phyloP scores from a whole-genome alignment of 2,113 vertebrate genomes.

The Melanostigma gelatinosum region DNA sequence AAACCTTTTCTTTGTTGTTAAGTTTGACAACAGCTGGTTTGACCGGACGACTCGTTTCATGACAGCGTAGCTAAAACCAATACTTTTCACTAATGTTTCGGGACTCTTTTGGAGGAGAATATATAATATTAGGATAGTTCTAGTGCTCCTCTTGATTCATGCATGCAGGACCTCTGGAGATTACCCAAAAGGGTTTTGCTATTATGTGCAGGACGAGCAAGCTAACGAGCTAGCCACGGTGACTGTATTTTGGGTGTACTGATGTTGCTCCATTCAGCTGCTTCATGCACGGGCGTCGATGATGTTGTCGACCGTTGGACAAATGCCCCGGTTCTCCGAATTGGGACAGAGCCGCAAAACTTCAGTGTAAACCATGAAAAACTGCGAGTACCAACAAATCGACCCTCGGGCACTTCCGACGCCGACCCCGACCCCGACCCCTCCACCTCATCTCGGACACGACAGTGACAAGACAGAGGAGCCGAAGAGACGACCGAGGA shows the following conservation, averaged over 20 bases:
- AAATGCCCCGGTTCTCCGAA: constrained; percentile 17
- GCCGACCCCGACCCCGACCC: constrained; percentile 61
- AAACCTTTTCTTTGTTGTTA: not conserved
- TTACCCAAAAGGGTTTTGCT: not conserved
- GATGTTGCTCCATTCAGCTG: constrained; percentile 22
- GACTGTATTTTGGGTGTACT: constrained; percentile 13
- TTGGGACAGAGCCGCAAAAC: constrained; percentile 31
- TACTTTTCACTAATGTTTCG: not conserved
- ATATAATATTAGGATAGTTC: not conserved
- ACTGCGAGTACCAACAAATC: constrained; percentile 90
- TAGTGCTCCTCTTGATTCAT: not conserved
- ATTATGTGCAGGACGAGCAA: not conserved
- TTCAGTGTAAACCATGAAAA: constrained; percentile 76
- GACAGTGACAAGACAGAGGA: constrained; percentile 15
- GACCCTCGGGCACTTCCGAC: constrained; percentile 79
- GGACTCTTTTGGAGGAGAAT: not conserved
- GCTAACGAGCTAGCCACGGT: constrained; percentile 44
- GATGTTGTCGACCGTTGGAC: constrained; percentile 40
- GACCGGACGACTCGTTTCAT: not conserved
- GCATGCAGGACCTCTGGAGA: too few species aligned
- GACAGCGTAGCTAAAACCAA: not conserved
- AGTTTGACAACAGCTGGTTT: not conserved
- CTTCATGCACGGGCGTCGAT: constrained; percentile 20
- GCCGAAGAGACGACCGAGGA: constrained; percentile 66
- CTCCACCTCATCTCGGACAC: constrained; percentile 33